Evolutionary conservation across 2,888 invertebrate genomes (phyloP), one percentile per base, ranked within the genome.

Genomic region (Drosophila fungiperda): DNA sequence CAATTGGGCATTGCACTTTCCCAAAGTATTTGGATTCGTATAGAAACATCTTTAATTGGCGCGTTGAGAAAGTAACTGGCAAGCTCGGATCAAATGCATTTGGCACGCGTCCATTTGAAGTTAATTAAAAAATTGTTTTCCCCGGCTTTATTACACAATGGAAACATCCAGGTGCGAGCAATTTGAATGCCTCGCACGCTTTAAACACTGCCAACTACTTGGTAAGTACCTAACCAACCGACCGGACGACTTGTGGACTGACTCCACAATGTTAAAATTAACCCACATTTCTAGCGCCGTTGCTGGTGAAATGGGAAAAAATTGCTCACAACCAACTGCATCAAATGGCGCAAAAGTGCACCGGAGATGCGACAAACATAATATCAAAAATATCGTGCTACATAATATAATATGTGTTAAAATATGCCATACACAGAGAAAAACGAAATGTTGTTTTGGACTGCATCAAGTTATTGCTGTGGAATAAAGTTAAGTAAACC

Each of bases 171-270:
- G 40, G 69, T 78, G 63, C 61, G 78, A 76, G 74, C 83, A 76
- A 89, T 91, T 91, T 91, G 82, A 90, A 91, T 91, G 90, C 77
- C 77, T 76, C 76, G 70, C 86, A 87, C 82, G 78, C 73, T 76
- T 50, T 50, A 12, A 36, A 53, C 15, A 33, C 62, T 55, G 23
- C 40, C 35, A 64, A 61, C 60, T 45, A 23, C 20, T 12, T 45
- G 20, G 15, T 48, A 45, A 64, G 60, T 68, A 45, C 11, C 57
- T 71, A 52, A 52, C 38, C 42, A 61, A 42, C 59, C 38, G 35
- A 50, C 61, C 71, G 63, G 60, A 76, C 80, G 73, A 83, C 80
- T 83, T 80, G 76, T 73, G 67, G 62, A 81, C 73, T 79, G 40
- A 49, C 54, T 59, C 36, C 38, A 54, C 55, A 61, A 61, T 55